Percentiles rank a stretch among this genome's conserved stretches.
Conservation (phyloP, 2,888 invertebrate species). For the Agrochola litura region DNA sequence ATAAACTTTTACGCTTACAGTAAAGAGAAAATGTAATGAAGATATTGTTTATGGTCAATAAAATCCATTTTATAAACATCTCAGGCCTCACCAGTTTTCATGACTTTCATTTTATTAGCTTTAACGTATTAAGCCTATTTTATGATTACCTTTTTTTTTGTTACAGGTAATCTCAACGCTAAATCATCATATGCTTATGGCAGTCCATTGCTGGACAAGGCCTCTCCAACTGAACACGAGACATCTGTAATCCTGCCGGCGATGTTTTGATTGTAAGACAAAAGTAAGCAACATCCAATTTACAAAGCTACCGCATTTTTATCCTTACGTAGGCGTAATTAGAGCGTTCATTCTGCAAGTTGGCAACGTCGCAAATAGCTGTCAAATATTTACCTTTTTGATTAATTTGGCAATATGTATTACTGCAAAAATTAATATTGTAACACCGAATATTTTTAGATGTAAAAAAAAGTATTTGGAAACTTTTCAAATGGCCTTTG, state of each 20-base stretch:
- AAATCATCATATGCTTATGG: too few species aligned
- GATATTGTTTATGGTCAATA: slow-evolving; percentile 54
- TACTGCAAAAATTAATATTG: too few species aligned
- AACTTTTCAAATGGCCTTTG: too few species aligned
- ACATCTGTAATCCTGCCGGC: neutral
- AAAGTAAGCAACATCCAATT: neutral
- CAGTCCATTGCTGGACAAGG: neutral
- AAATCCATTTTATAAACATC: slow-evolving; percentile 55
- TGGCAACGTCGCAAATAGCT: too few species aligned
- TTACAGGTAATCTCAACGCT: slow-evolving; percentile 47
- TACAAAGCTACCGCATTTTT: neutral
- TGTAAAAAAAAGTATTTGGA: too few species aligned
- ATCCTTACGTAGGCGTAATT: neutral
- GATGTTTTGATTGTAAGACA: neutral
- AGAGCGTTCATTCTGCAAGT: too few species aligned
- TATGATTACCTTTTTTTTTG: slow-evolving; percentile 30
- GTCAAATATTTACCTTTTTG: too few species aligned
- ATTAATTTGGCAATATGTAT: too few species aligned
- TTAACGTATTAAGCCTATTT: slow-evolving; percentile 10
- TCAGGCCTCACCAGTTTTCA: slow-evolving; percentile 40
- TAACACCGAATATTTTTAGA: too few species aligned
- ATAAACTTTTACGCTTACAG: slow-evolving; percentile 37
- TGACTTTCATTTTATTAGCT: slow-evolving; percentile 37
- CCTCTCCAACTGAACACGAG: neutral
- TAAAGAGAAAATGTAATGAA: slow-evolving; percentile 48